Conservation (phyloP, 2,888 invertebrate genomes). For the Epistrophe grossulariae region DNA sequence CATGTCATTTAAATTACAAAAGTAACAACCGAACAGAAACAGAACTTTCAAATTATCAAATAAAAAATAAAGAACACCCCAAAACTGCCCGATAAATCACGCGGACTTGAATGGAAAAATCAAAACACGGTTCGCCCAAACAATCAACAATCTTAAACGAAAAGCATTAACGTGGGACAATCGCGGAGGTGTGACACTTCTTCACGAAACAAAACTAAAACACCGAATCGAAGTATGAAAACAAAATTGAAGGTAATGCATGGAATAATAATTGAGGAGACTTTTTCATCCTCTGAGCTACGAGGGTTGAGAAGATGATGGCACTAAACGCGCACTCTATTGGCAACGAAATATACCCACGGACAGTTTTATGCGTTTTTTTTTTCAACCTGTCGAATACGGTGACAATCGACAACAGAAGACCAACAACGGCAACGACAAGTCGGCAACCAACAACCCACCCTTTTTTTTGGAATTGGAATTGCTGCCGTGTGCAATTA, state of each 20-base stretch:
- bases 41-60: background rate
- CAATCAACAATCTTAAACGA: slow-evolving; percentile 13
- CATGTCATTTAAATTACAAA: slow-evolving; percentile 51
- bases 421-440: background rate
- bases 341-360: slow-evolving; percentile 21
- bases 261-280: slow-evolving; percentile 22
- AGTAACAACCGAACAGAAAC: background rate
- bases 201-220: slow-evolving; percentile 17
- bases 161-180: slow-evolving; percentile 21
- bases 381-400: slow-evolving; percentile 45
- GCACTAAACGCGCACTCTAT: slow-evolving; percentile 17
- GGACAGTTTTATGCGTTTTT: slow-evolving; percentile 25
- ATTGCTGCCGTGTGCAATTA: slow-evolving; percentile 40
- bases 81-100: slow-evolving; percentile 23
- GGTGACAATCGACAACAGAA: slow-evolving; percentile 34
- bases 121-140: slow-evolving; percentile 17
- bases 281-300: slow-evolving; percentile 43
- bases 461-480: slow-evolving; percentile 36
- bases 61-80: background rate
- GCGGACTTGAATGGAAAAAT: background rate
- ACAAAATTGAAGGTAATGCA: slow-evolving; percentile 9
- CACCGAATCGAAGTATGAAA: slow-evolving; percentile 9
- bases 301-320: background rate
- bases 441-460: slow-evolving; percentile 26
- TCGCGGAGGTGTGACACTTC: slow-evolving; percentile 13